Evolutionary conservation across 37 sponge, comb jelly and placozoan species (phyloP), one percentile per base, ranked within the genome.

Genomic region (Eunapius fragilis): DNA sequence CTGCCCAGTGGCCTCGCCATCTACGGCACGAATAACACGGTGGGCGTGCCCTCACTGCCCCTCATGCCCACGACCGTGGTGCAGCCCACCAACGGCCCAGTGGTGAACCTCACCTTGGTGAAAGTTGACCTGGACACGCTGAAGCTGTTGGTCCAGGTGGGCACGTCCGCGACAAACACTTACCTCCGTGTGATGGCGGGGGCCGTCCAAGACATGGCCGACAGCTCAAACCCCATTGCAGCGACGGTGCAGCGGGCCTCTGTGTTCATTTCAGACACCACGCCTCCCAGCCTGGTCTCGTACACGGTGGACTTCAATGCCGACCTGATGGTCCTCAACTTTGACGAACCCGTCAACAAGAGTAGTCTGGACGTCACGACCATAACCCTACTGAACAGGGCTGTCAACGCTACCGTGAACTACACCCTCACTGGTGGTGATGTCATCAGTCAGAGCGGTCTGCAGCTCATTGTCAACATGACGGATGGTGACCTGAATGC

Each of bases 301-400:
- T 90, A 92, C 81, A 68, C 70, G 10, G 77, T 92, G 24, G 88
- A 94, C 75, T 70, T 96, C 30, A 89, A 96, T 38, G 72, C 73
- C 3, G 90, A 90, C 17, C 58, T 77, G 12, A 41, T 96, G 33
- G 71, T 85, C 5, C 28, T 96, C n/a, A 48, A 69, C 28, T 96
- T 96, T 77, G 81, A 91, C 69, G 97, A 96, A 68, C 95, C 97
- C 4, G 87, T 96, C 25, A 85, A 90, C 85, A 87, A 78, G 12
- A 90, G 80, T 76, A 88, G 76, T 22, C 58, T 94, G 25, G 38
- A 75, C 25, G 88, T 84, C 48, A 69, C 78, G 26, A 79, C 79
- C 6, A 85, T 96, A 22, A 82, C 87, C 6, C 72, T 96, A 11
- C 93, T 87, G 71, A 92, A 88, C 80, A 31, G 22, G 0, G 28